Conservation (phyloP, 2,113 vertebrate species). For the Lophius piscatorius region DNA sequence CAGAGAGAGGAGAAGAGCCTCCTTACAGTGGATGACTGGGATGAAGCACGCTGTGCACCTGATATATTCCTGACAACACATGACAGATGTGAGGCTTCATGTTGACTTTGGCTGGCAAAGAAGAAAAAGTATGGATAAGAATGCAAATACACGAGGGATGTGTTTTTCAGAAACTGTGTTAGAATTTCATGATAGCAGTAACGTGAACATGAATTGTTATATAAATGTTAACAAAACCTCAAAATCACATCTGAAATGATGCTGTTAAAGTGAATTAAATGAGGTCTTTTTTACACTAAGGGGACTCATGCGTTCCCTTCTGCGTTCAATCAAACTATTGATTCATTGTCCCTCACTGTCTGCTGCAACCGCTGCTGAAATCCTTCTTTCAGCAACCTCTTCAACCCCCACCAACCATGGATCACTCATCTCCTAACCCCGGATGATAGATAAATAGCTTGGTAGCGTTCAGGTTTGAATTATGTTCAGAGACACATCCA, state of each 20-base stretch:
- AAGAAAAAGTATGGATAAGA: not conserved
- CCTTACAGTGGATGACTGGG: conserved; percentile 14
- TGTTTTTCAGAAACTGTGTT: too few relatives aligned
- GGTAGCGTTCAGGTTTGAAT: not conserved
- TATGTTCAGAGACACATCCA: not conserved
- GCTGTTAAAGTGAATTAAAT: not conserved
- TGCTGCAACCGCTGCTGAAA: conserved; percentile 25
- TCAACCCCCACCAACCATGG: not conserved
- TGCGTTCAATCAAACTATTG: conserved; percentile 18
- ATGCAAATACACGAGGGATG: too few relatives aligned
- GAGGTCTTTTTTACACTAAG: not conserved
- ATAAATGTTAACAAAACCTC: too few relatives aligned
- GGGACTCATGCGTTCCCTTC: not conserved
- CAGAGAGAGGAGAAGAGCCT: conserved; percentile 12
- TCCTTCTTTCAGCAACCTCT: not conserved
- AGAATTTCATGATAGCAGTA: too few relatives aligned
- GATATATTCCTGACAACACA: conserved; percentile 3
- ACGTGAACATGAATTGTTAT: too few relatives aligned
- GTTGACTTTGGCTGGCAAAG: not conserved
- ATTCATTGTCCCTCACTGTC: conserved; percentile 33
- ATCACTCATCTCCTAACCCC: not conserved
- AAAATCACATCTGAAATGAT: not conserved
- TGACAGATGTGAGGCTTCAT: too few relatives aligned
- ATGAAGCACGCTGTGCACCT: conserved; percentile 11
- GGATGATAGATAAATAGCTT: not conserved